These are phyloP conservation scores for Lophochroa leadbeateri DNA, from an alignment of 2,113 vertebrate species.

Conservation along the genomic window DNA sequence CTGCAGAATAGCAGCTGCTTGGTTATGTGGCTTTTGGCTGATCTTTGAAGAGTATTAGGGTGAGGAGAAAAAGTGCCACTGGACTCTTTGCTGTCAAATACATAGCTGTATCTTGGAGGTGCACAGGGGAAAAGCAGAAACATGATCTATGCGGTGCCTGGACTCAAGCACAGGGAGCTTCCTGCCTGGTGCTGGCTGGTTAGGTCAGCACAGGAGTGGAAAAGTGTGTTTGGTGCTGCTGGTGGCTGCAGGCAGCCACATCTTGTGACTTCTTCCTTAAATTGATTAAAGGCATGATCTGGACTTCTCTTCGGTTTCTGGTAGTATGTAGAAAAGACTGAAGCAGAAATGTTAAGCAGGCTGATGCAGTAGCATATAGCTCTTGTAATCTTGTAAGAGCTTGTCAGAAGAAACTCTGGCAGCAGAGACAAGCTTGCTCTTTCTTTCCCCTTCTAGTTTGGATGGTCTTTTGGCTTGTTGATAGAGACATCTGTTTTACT, in stretches of 20 bases:
- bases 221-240: background rate
- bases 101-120: background rate
- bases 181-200: accelerated
- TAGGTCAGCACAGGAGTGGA: background rate
- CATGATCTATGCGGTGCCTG: background rate
- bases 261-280: background rate
- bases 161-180: accelerated
- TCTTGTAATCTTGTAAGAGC: background rate
- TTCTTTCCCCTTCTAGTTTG: background rate
- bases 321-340: background rate
- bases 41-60: background rate
- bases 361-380: background rate
- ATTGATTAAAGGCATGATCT: background rate
- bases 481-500: background rate
- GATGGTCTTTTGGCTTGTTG: background rate
- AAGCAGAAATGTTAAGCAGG: background rate
- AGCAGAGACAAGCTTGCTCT: background rate
- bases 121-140: background rate
- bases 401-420: background rate
- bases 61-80: background rate
- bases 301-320: background rate
- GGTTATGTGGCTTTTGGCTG: background rate
- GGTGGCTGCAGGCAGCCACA: background rate
- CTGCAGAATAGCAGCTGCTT: background rate
- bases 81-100: background rate